These are phyloP conservation scores for Chrysotoxum bicinctum DNA, from an alignment of 2,888 invertebrate genomes.

Conservation along the genomic window DNA sequence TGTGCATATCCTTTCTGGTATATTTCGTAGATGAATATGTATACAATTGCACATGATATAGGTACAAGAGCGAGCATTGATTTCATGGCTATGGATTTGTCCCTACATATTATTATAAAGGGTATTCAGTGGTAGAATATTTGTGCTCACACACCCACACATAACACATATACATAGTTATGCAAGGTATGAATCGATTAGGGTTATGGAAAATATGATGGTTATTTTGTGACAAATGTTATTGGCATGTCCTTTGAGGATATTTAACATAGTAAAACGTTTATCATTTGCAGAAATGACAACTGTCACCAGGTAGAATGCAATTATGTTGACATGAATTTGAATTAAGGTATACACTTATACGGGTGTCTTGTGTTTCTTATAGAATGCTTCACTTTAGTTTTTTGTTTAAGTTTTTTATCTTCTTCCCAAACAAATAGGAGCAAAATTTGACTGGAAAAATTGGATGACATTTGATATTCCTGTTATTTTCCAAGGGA, in stretches of 20 bases:
- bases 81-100: constrained; percentile 5
- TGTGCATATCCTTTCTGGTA: constrained; percentile 36
- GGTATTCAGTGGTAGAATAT: not conserved
- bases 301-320: constrained; percentile 24
- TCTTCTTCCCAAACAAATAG: no score
- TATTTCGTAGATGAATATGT: not conserved
- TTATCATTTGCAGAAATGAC: constrained; percentile 12
- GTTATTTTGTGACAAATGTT: constrained; percentile 31
- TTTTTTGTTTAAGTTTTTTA: no score
- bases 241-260: constrained; percentile 22
- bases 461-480: no score
- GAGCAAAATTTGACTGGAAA: no score
- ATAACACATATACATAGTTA: not conserved
- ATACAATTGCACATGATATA: not conserved
- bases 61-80: not conserved
- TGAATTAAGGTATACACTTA: not conserved
- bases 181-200: not conserved
- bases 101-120: no score
- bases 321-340: constrained; percentile 13
- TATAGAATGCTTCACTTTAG: not conserved
- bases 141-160: not conserved
- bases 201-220: constrained; percentile 29
- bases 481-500: no score
- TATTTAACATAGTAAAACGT: constrained; percentile 8
- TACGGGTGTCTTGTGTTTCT: no score